Evolutionary conservation across 2,888 invertebrate species (phyloP).

Genomic region (Salticus scenicus): DNA sequence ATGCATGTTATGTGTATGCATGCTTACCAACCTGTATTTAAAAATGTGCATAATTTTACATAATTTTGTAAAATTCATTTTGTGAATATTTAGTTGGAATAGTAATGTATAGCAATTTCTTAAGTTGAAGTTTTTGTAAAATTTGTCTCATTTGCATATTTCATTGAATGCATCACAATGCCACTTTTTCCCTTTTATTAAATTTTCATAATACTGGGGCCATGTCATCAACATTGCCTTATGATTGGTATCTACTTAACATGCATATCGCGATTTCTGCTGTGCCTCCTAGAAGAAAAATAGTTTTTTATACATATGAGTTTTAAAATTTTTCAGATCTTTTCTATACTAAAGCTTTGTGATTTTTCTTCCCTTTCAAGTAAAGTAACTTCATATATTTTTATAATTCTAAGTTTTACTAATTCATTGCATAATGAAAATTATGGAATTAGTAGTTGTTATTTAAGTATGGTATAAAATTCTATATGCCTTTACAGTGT

Average conservation of each 20-base stretch:
- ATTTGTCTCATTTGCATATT: neutral
- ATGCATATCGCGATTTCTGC: conserved; percentile 68
- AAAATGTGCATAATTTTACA: neutral
- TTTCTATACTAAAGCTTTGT: conserved; percentile 1
- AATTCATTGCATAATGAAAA: neutral
- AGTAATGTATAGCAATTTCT: neutral
- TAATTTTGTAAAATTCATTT: neutral
- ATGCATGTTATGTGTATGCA: neutral
- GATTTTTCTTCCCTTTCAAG: conserved; percentile 12
- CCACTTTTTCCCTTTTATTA: neutral
- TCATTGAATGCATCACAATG: neutral
- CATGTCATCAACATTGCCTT: conserved; percentile 69
- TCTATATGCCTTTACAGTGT: neutral
- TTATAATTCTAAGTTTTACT: neutral
- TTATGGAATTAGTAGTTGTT: neutral
- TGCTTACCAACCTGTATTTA: neutral
- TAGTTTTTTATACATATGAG: conserved; percentile 50
- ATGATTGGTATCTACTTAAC: conserved; percentile 56
- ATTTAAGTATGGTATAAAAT: neutral
- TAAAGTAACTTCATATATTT: conserved; percentile 9
- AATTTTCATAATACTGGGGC: conserved; percentile 28
- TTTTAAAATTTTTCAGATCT: conserved; percentile 38
- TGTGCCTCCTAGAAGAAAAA: conserved; percentile 64
- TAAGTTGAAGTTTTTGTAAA: neutral
- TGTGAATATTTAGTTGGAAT: neutral